Base-by-base conservation (phyloP, 2,113 vertebrate species). In the Girardinichthys multiradiatus region DNA sequence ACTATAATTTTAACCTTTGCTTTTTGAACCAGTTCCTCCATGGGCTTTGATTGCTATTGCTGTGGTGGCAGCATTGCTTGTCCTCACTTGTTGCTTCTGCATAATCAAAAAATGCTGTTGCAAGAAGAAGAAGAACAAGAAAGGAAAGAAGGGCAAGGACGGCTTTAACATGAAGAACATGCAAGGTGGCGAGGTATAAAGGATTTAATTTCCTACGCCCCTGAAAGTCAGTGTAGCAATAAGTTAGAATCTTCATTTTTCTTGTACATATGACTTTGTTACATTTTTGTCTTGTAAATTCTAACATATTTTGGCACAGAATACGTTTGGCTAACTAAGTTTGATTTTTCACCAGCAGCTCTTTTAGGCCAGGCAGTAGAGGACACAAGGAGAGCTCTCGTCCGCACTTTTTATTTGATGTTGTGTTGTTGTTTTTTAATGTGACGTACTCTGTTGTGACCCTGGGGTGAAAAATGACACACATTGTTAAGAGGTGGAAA, bases 41-140 rank as follows among this genome's bases (percentile, higher is more conserved):
- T 99, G 98, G 98, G 98, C 98, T 24, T 92, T 99, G 88, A 97
- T 98, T 0, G 97, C 98, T 88, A 97, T 99, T 0, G 96, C 97
- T 0, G 96, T 99, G 70, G 97, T 99, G 1, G 96, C 95, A 0
- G 97, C 96, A 1, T 93, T 99, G 70, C 94, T 99, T 77, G 85
- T 99, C 76, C 94, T 99, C 83, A 97, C 96, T 87, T 99, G 98
- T 90, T 99, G 98, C 93, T 96, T 99, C 93, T 99, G 98, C 92
- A 97, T 99, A 91, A 99, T 98, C 89, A 99, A 99, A 93, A 99
- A 99, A 82, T 99, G 98, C 92, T 98, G 96, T 92, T 99, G 98
- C 87, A 99, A 98, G 94, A 99, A 97, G 95, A 99, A 97, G 95
- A 99, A 99, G 93, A 98, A 96, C 94, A 99, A 99, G 93, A 99